Percentiles rank a stretch among this genome's conserved stretches.
These are phyloP conservation scores for Upupa epops DNA, from an alignment of 2,113 vertebrate genomes.

Conservation along the genomic window DNA sequence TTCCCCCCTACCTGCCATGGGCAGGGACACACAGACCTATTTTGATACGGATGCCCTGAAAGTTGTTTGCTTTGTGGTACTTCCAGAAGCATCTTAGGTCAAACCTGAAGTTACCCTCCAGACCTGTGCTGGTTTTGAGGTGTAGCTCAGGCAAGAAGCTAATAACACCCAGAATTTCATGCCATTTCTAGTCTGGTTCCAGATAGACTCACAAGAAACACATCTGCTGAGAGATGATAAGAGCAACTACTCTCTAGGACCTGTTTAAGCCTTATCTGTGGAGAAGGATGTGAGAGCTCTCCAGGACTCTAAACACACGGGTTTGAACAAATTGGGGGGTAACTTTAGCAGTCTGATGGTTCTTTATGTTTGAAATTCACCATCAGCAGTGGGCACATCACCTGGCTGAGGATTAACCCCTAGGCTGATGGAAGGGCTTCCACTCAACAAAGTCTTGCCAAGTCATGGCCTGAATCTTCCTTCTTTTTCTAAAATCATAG, in stretches of 20 bases:
- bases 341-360: not conserved
- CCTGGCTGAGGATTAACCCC: not conserved
- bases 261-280: conserved; percentile 26
- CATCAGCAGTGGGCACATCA: rapidly evolving
- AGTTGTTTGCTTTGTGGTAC: not conserved
- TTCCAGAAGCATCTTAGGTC: not conserved
- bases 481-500: not conserved
- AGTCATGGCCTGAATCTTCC: not conserved
- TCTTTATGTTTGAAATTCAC: not conserved
- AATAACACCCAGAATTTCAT: not conserved
- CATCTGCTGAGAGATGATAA: conserved; percentile 43
- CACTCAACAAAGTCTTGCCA: not conserved
- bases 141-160: not conserved
- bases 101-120: not conserved
- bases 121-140: not conserved
- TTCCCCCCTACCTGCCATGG: not conserved
- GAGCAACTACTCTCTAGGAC: not conserved
- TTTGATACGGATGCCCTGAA: not conserved
- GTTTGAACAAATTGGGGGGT: not conserved
- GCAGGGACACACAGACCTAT: not conserved
- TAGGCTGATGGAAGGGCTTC: not conserved
- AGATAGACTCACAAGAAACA: not conserved
- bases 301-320: not conserved
- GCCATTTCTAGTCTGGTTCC: not conserved
- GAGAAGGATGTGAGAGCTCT: not conserved